Conservation (phyloP, 2,888 invertebrate species). For the Isoperla grammatica region DNA sequence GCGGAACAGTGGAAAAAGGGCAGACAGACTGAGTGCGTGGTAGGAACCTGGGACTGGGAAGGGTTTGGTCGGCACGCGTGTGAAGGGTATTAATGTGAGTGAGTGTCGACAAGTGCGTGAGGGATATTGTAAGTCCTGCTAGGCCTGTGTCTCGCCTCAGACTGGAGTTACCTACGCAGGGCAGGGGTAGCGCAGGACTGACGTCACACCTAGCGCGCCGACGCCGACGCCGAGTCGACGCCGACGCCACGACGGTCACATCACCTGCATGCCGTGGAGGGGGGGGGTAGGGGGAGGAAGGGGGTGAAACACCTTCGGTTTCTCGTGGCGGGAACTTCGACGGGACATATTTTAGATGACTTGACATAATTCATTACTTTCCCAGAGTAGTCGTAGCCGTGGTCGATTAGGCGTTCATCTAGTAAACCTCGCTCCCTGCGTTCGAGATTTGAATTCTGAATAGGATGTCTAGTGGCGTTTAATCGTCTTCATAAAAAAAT, state of each 20-base stretch:
- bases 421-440: too few relatives aligned
- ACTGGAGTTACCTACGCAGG: slow-evolving; percentile 24
- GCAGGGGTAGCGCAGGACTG: slow-evolving; percentile 1
- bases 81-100: slow-evolving; percentile 12
- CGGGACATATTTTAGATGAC: too few relatives aligned
- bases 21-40: background rate
- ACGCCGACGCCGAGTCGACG: background rate
- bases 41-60: background rate
- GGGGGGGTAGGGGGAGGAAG: too few relatives aligned
- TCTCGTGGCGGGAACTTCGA: too few relatives aligned
- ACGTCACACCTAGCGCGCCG: slow-evolving; percentile 9
- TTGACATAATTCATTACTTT: too few relatives aligned
- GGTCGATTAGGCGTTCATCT: too few relatives aligned
- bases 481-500: too few relatives aligned
- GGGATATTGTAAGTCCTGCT: background rate
- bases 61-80: slow-evolving; percentile 14
- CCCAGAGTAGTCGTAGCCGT: too few relatives aligned
- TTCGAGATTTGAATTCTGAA: too few relatives aligned
- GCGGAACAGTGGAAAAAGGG: slow-evolving; percentile 12
- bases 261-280: too few relatives aligned
- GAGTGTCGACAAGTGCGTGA: slow-evolving; percentile 8
- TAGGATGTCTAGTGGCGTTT: too few relatives aligned
- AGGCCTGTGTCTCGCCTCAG: slow-evolving; percentile 22
- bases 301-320: too few relatives aligned
- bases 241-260: slow-evolving; percentile 4